Evolutionary conservation across 2,797 vertebrate genomes (phyloP), one percentile per base, ranked within the genome.

Genomic region (Etheostoma perlongum): DNA sequence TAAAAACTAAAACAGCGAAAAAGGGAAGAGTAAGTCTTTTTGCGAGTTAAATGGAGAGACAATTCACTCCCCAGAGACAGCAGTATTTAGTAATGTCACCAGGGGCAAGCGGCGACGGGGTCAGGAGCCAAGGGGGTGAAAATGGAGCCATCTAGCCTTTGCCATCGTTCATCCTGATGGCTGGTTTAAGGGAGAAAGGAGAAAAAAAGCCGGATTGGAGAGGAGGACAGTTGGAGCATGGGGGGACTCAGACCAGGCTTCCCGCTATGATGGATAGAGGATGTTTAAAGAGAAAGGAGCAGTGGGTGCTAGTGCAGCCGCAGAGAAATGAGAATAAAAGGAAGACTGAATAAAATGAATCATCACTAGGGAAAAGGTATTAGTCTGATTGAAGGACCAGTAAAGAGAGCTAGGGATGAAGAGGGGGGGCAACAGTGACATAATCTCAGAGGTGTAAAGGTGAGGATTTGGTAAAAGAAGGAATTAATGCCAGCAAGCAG

Each of bases 1-100:
- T 40, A 11, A 40, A 36, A 40, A 21, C 47, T 19, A 58, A 52
- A 75, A 60, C 18, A 27, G 46, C 30, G 74, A 82, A 86, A 88
- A 74, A 78, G 78, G 16, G 21, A 42, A 78, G 33, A 57, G 42
- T 57, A 79, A 75, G 64, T 89, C 70, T 75, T 92, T 85, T 81
- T 66, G 18, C 64, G 42, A 87, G 91, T 92, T 89, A 91, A 94
- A 95, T 90, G 85, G 78, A 78, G 78, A 89, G 79, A 78, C 78
- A 79, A 83, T 88, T 84, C 74, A 89, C 86, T 93, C 79, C 86
- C 84, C 80, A 53, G 85, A 92, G 94, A 93, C 91, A 82, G 81
- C 68, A 90, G 91, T 94, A 93, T 95, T 96, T 96, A 96, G 94
- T 89, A 91, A 91, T 91, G 93, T 95, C 94, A 95, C 94, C 88